Percentiles rank a stretch among this genome's conserved stretches.
Evolutionary conservation across 2,113 vertebrate genomes (phyloP).

Genomic region (Oncorhynchus tshawytscha): DNA sequence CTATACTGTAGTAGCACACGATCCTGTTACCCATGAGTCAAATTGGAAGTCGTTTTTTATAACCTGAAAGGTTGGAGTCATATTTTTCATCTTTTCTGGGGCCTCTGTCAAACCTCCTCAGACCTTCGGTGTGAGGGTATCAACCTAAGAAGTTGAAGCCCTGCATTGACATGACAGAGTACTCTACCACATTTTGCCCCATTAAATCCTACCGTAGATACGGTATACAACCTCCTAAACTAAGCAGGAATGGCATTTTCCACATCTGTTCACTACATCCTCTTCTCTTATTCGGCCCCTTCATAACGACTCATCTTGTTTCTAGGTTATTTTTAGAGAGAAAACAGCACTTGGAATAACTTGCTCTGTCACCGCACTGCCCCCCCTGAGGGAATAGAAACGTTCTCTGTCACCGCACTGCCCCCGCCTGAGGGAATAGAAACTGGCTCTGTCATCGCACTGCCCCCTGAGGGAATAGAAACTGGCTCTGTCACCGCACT

Average conservation of each 20-base stretch:
- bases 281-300: background rate
- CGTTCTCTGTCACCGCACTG: too few species aligned
- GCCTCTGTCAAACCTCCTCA: background rate
- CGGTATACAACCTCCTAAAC: background rate
- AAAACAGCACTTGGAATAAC: conserved; percentile 34
- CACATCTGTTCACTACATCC: conserved; percentile 34
- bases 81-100: background rate
- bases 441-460: too few species aligned
- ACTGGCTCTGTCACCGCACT: too few species aligned
- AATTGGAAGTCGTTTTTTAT: too few species aligned
- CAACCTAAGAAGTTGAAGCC: background rate
- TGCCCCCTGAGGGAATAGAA: too few species aligned
- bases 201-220: background rate
- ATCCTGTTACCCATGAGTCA: background rate
- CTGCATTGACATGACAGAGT: background rate
- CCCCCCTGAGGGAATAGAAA: too few species aligned
- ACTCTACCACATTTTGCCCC: background rate
- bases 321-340: conserved; percentile 49
- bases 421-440: too few species aligned
- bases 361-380: background rate
- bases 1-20: too few species aligned
- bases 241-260: conserved; percentile 18
- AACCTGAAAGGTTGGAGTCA: background rate
- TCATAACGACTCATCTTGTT: conserved; percentile 25
- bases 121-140: background rate